phyloP scores from a whole-genome alignment of 2,888 invertebrate genomes.

The Tiliacea aurago region DNA sequence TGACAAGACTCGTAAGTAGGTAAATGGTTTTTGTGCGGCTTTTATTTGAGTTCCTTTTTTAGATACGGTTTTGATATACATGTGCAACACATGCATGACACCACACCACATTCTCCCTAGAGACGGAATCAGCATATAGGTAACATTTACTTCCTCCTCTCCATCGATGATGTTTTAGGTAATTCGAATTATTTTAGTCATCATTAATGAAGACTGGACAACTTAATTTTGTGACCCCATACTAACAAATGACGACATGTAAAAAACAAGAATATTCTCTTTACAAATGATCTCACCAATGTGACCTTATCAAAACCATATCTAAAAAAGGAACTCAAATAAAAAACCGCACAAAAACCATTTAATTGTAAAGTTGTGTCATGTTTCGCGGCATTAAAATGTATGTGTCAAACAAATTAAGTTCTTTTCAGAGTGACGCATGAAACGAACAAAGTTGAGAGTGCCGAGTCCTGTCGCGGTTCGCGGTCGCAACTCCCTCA shows the following conservation, averaged over 20 bases:
- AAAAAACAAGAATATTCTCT: too few relatives aligned
- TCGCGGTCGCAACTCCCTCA: slow-evolving; percentile 74
- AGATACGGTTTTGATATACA: too few relatives aligned
- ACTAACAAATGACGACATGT: not conserved
- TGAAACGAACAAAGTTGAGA: slow-evolving; percentile 78
- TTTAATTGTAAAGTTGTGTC: slow-evolving; percentile 61
- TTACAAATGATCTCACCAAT: not conserved
- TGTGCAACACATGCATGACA: too few relatives aligned
- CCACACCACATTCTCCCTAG: not conserved
- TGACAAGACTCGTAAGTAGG: too few relatives aligned
- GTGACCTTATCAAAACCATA: not conserved
- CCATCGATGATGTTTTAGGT: too few relatives aligned
- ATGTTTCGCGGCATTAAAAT: slow-evolving; percentile 57
- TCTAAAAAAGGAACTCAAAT: not conserved
- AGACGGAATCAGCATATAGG: too few relatives aligned
- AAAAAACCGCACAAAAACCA: slow-evolving; percentile 29
- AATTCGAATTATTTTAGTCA: not conserved
- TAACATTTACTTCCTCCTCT: not conserved
- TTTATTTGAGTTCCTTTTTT: too few relatives aligned
- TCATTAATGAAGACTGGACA: not conserved
- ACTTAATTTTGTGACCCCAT: not conserved
- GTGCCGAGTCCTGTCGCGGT: slow-evolving; percentile 84
- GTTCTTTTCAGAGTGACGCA: slow-evolving; percentile 72
- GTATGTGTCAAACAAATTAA: slow-evolving; percentile 74
- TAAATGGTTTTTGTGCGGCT: too few relatives aligned